Percentiles rank a stretch among this genome's conserved stretches.
Conservation (phyloP, 2,113 vertebrate genomes). For the Nerophis ophidion region DNA sequence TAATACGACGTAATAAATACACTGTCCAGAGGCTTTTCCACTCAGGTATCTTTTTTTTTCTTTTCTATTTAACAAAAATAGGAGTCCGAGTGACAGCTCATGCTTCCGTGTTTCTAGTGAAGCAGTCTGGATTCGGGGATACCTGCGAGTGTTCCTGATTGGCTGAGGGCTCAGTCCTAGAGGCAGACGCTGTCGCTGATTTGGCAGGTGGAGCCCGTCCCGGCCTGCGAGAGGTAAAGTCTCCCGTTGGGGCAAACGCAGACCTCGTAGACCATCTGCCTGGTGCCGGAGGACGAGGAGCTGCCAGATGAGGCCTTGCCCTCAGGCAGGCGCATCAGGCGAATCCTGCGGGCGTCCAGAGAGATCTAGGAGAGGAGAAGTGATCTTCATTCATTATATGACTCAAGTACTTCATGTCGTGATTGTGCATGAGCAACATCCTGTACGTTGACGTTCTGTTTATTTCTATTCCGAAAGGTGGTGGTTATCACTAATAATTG, state of each 20-base stretch:
- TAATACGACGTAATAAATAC: constrained; percentile 7
- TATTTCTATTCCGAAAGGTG: too few relatives aligned
- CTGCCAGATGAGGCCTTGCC: constrained; percentile 78
- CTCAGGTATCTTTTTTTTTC: not conserved
- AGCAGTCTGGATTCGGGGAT: too few relatives aligned
- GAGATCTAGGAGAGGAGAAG: constrained; percentile 75
- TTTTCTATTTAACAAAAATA: constrained; percentile 1
- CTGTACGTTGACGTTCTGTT: too few relatives aligned
- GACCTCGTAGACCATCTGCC: constrained; percentile 95
- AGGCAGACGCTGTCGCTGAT: constrained; percentile 93
- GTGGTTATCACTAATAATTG: too few relatives aligned
- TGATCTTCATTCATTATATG: too few relatives aligned
- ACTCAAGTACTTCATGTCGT: too few relatives aligned
- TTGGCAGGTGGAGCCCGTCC: constrained; percentile 90
- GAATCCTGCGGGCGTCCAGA: constrained; percentile 89
- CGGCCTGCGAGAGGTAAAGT: constrained; percentile 93
- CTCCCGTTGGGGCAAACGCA: constrained; percentile 94
- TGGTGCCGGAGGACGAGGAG: constrained; percentile 73
- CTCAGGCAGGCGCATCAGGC: constrained; percentile 86
- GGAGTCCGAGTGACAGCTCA: not conserved
- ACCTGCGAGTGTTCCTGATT: too few relatives aligned
- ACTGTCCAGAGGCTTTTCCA: not conserved
- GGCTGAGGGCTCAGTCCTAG: constrained; percentile 59
- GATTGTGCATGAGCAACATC: too few relatives aligned
- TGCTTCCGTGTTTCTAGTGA: too few relatives aligned